Conservation (phyloP, 53 echinoderm and acorn worm species). For the Arbacia lixula region DNA sequence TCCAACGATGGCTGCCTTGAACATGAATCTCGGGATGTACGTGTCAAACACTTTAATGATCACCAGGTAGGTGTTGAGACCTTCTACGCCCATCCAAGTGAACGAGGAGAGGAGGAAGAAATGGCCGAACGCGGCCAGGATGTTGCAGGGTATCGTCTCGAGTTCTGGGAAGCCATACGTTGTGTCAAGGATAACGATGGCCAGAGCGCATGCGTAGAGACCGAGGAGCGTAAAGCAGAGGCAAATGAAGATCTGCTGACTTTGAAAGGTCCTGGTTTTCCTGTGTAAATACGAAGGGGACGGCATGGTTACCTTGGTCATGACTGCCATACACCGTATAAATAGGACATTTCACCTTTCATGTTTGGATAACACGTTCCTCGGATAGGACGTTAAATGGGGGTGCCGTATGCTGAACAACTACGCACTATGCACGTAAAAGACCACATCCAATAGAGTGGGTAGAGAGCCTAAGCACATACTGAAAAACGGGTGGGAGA, state of each 20-base stretch:
- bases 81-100: constrained; percentile 10
- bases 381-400: no score
- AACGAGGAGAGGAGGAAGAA: constrained; percentile 4
- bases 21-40: not conserved
- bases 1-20: not conserved
- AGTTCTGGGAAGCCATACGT: not conserved
- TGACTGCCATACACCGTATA: no score
- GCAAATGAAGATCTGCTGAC: constrained; percentile 8
- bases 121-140: constrained; percentile 1
- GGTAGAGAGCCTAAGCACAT: no score
- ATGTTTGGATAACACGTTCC: no score
- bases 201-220: not conserved
- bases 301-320: no score
- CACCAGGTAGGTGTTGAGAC: not conserved
- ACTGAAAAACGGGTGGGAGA: no score
- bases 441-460: no score
- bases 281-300: no score
- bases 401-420: no score
- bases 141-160: not conserved
- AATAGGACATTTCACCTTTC: no score
- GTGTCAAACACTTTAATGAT: constrained; percentile 6
- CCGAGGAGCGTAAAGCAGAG: not conserved
- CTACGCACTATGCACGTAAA: no score
- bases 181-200: not conserved
- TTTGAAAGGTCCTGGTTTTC: not conserved